These are phyloP conservation scores for Leucozona laternaria DNA, from an alignment of 2,888 invertebrate genomes.

Conservation along the genomic window DNA sequence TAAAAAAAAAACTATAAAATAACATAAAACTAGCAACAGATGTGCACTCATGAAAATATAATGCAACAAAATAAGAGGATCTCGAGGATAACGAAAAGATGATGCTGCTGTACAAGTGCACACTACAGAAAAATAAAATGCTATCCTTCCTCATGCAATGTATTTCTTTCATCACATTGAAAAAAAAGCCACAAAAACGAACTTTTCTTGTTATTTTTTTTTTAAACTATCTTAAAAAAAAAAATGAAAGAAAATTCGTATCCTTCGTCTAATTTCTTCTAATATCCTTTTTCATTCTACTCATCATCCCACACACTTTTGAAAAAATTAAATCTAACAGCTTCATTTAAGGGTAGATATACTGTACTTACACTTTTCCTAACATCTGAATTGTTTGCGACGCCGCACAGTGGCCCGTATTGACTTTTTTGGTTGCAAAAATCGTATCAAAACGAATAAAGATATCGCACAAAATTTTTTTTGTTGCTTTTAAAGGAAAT, in stretches of 20 bases:
- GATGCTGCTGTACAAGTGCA: conserved; percentile 3
- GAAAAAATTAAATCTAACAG: conserved; percentile 49
- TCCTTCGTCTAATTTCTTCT: conserved; percentile 27
- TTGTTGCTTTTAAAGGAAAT: too few relatives aligned
- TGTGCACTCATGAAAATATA: conserved; percentile 38
- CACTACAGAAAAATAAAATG: neutral
- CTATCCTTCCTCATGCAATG: neutral
- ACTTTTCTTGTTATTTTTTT: conserved; percentile 3
- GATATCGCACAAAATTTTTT: too few relatives aligned
- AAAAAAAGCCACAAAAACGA: conserved; percentile 20
- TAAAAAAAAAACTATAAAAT: neutral
- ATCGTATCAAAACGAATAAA: too few relatives aligned
- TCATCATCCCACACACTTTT: conserved; percentile 1
- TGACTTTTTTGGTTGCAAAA: too few relatives aligned
- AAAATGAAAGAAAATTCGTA: conserved; percentile 3
- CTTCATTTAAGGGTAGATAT: conserved; percentile 49
- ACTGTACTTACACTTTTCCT: conserved; percentile 20
- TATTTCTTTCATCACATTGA: neutral
- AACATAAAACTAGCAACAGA: conserved; percentile 27
- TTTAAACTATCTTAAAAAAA: neutral
- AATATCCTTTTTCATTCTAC: conserved; percentile 9
- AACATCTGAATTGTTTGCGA: conserved; percentile 43
- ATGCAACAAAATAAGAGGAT: conserved; percentile 31
- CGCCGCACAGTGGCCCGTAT: too few relatives aligned
- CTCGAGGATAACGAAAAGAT: neutral